These are phyloP conservation scores for Seriola rivoliana DNA, from an alignment of 2,113 vertebrate genomes.

Conservation along the genomic window DNA sequence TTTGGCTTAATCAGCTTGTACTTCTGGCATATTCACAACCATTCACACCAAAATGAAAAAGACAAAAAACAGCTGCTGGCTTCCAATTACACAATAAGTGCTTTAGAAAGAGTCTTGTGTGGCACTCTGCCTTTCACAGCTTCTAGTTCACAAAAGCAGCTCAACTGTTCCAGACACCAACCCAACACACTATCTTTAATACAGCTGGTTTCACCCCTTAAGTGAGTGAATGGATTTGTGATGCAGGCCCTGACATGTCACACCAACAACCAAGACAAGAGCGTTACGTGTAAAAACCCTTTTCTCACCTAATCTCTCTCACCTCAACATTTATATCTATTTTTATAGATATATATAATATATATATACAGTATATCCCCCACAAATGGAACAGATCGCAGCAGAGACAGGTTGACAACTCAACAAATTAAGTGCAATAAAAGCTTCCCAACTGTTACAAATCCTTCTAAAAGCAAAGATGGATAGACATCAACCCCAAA, in stretches of 20 bases:
- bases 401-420: too few relatives aligned
- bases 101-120: conserved; percentile 45
- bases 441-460: too few relatives aligned
- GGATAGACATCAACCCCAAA: too few relatives aligned
- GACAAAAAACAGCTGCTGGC: conserved; percentile 43
- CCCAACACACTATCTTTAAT: conserved; percentile 24
- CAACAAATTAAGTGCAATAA: too few relatives aligned
- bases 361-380: too few relatives aligned
- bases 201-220: conserved; percentile 38
- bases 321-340: too few relatives aligned
- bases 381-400: too few relatives aligned
- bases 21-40: conserved; percentile 42
- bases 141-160: conserved; percentile 49
- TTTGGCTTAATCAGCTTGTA: conserved; percentile 47
- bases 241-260: conserved; percentile 49
- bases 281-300: conserved; percentile 32
- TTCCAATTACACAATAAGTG: conserved; percentile 57
- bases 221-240: conserved; percentile 40
- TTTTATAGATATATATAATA: too few relatives aligned
- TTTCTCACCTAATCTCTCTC: conserved; percentile 19
- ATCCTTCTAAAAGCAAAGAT: too few relatives aligned
- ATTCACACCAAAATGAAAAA: background rate
- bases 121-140: conserved; percentile 49
- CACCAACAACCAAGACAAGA: conserved; percentile 16
- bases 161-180: conserved; percentile 41